Percentiles rank a stretch among this genome's conserved stretches.
phyloP scores from a whole-genome alignment of 2,113 vertebrate species.

The Mesoclemmys tuberculata region DNA sequence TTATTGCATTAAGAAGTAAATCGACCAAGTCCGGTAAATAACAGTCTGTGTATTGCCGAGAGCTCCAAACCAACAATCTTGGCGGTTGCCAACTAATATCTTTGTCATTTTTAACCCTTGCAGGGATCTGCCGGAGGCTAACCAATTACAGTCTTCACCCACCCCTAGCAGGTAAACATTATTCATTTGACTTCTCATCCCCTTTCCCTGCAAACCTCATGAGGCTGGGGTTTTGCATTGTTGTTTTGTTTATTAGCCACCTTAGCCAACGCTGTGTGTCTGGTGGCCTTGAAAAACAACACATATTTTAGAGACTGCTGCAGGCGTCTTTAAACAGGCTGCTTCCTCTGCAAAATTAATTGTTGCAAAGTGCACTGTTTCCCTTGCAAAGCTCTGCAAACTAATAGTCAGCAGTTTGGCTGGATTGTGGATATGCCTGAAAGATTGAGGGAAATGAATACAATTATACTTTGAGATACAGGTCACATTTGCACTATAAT shows the following conservation, averaged over 20 bases:
- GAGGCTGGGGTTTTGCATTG: conserved; percentile 74
- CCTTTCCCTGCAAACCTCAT: conserved; percentile 72
- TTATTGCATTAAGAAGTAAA: conserved; percentile 92
- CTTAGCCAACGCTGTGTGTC: conserved; percentile 72
- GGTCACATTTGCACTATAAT: conserved; percentile 39
- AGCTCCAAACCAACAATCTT: conserved; percentile 83
- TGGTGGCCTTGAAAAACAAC: conserved; percentile 83
- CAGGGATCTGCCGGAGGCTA: conserved; percentile 80
- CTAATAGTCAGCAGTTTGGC: conserved; percentile 76
- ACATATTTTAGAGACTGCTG: conserved; percentile 76
- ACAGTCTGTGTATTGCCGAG: conserved; percentile 83
- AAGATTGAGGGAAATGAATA: conserved; percentile 59
- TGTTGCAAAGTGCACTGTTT: conserved; percentile 75
- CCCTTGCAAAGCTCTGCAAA: conserved; percentile 71
- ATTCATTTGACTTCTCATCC: conserved; percentile 77
- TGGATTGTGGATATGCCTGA: conserved; percentile 50
- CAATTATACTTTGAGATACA: conserved; percentile 33
- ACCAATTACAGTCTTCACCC: conserved; percentile 82
- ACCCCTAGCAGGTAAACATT: conserved; percentile 83
- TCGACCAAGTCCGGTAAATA: conserved; percentile 89
- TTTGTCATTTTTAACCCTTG: conserved; percentile 85
- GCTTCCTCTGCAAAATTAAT: conserved; percentile 85
- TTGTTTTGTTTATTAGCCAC: conserved; percentile 82
- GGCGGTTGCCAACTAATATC: conserved; percentile 78
- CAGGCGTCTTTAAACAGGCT: conserved; percentile 81